Evolutionary conservation across 2,797 vertebrate species (phyloP).

Genomic region (Spinus olivaceus): DNA sequence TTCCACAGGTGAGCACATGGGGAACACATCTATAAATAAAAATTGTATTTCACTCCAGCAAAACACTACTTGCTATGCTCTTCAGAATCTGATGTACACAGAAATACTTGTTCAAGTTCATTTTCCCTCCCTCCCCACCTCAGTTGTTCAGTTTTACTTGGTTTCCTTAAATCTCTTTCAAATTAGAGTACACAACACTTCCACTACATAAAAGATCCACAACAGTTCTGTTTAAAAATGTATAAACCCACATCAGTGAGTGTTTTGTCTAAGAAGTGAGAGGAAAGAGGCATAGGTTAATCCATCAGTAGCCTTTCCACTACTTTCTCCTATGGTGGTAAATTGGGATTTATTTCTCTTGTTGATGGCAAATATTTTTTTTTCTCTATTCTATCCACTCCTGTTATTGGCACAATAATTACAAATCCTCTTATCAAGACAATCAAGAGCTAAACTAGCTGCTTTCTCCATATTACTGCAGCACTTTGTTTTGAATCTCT

Average conservation of each 20-base stretch:
- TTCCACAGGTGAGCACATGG: background rate
- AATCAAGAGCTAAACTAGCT: slow-evolving; percentile 19
- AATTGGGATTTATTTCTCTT: slow-evolving; percentile 19
- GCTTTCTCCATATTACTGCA: background rate
- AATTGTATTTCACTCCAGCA: background rate
- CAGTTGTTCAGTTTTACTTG: background rate
- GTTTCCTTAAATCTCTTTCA: slow-evolving; percentile 1
- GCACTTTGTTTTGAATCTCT: slow-evolving; percentile 27
- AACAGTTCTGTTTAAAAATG: background rate
- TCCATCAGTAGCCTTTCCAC: background rate
- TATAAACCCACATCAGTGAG: background rate
- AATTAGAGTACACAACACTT: background rate
- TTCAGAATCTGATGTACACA: background rate
- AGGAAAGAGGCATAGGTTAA: background rate
- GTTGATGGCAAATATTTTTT: background rate
- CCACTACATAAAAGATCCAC: background rate
- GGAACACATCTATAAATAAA: slow-evolving; percentile 1
- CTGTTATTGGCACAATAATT: slow-evolving; percentile 26
- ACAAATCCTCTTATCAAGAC: slow-evolving; percentile 16
- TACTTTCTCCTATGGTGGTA: background rate
- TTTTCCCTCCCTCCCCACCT: background rate
- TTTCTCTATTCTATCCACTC: background rate
- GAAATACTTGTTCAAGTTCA: background rate
- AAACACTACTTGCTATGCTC: background rate
- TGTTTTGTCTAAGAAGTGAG: background rate